Evolutionary conservation across 2,888 invertebrate genomes (phyloP), one percentile per base, ranked within the genome.

Genomic region (Anodontia alba): DNA sequence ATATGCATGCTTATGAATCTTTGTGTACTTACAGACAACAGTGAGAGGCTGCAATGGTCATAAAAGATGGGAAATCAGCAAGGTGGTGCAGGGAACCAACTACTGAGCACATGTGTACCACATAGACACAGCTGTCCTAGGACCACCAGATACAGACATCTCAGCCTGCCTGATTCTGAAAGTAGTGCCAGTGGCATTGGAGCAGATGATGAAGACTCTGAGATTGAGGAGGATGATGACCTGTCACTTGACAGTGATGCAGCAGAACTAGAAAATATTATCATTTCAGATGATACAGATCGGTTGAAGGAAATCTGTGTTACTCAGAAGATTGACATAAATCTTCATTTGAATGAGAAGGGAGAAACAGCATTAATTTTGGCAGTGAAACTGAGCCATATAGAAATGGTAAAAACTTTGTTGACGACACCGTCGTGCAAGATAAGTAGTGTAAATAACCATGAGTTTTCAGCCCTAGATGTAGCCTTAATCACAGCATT

Each of bases 401-500:
- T 84, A 33, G 87, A 90, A 31, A 86, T 90, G 73, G 91, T 92
- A n/a, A 82, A 88, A 78, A 79, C 79, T 12, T 68, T 92, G 54
- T 79, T 92, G 20, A 71, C 80, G 7, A 76, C 87, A 0, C 73
- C 76, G 26, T 76, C 78, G 0, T 90, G 90, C 80, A 81, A 90
- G 51, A 89, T 88, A 42, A 88, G 88, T 66, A 80, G 85, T 57
- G 76, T 87, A 10, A 91, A 91, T 76, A 83, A 89, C 12, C 90
- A 90, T 68, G 82, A 87, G 74, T 91, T 88, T 73, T 90, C 91
- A 33, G 86, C 91, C 0, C 79, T 92, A 23, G 92, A 92, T 75
- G 80, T 91, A 20, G 92, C 92, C 10, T 73, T 92, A 51, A 89
- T 92, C 12, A 89, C 90, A 73, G 88, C 89, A 12, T 92, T 90